Base-by-base conservation (phyloP, 2,797 vertebrate species). In the Acipenser ruthenus region DNA sequence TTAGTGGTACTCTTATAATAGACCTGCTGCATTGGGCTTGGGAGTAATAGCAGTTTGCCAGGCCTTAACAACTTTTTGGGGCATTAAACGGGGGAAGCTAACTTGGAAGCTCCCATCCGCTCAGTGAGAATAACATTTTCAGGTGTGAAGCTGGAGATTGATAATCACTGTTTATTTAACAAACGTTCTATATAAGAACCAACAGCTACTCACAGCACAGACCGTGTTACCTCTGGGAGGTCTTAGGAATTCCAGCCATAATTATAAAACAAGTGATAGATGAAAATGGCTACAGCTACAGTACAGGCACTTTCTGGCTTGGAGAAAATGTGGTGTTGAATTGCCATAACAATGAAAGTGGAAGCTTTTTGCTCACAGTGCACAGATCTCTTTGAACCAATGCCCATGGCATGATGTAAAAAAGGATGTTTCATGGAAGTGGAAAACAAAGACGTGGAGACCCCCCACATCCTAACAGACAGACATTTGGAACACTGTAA, bases 41-140 rank as follows among this genome's bases (percentile, higher is more conserved):
- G n/a, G 50, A 37, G 37, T 37, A 37, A 48, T 56, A 23, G 18
- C 60, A 62, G 11, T 37, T 62, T 37, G 60, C 60, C 60, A 48
- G 60, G 9, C 60, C 60, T 37, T 4, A 60, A 60, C 8, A 48
- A 61, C 47, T 52, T 37, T 13, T 53, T 9, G 0, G 37, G 37
- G 37, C 37, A 37, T 37, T 37, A 37, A 37, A 37, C 5, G 4
- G 37, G 3, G 37, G 37, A 37, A 37, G 37, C 37, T 37, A 70
- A 65, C 65, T 64, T 73, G 77, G 73, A 76, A 70, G 70, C 73
- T 65, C 12, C 70, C 65, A 77, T 70, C 59, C 70, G 71, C 63
- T 67, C 52, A 68, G 70, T 69, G 69, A 77, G 76, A 80, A 80
- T 78, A 81, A 82, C 84, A 83, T 85, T 67, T 74, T 75, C 69